A percentile compares a stretch with the other conserved stretches of the same genome.
Conservation (phyloP, 2,888 invertebrate species). For the Sarcophaga carnaria region DNA sequence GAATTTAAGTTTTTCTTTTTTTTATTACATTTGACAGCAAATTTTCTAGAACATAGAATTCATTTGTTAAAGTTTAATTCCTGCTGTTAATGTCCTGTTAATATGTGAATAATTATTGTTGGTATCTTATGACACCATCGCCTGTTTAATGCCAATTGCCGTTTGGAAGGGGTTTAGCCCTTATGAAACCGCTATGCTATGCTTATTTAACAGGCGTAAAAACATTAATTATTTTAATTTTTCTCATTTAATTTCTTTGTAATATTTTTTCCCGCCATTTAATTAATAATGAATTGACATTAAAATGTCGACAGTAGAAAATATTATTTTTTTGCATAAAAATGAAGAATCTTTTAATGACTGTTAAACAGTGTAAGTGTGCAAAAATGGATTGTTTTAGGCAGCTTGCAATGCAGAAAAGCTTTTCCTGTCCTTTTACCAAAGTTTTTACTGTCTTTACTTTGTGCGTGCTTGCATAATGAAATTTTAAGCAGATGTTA, state of each 20-base stretch:
- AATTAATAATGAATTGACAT: not conserved
- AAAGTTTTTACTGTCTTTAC: conserved; percentile 29
- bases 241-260: not conserved
- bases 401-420: not conserved
- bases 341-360: not conserved
- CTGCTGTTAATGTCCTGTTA: conserved; percentile 20
- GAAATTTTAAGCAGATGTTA: conserved; percentile 59
- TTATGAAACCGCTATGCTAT: conserved; percentile 58
- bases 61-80: conserved; percentile 22
- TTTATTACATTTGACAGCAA: not conserved
- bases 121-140: conserved; percentile 57
- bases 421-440: not conserved
- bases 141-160: conserved; percentile 5
- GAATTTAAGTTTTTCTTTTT: not conserved
- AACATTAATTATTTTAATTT: conserved; percentile 60
- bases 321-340: not conserved
- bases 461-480: conserved; percentile 40
- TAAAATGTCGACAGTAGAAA: not conserved
- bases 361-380: not conserved
- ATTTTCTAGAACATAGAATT: not conserved
- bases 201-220: conserved; percentile 52
- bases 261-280: not conserved
- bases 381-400: not conserved
- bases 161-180: conserved; percentile 46
- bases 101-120: conserved; percentile 35